Evolutionary conservation across 2,888 invertebrate species (phyloP).

Genomic region (Abscondita cerata): DNA sequence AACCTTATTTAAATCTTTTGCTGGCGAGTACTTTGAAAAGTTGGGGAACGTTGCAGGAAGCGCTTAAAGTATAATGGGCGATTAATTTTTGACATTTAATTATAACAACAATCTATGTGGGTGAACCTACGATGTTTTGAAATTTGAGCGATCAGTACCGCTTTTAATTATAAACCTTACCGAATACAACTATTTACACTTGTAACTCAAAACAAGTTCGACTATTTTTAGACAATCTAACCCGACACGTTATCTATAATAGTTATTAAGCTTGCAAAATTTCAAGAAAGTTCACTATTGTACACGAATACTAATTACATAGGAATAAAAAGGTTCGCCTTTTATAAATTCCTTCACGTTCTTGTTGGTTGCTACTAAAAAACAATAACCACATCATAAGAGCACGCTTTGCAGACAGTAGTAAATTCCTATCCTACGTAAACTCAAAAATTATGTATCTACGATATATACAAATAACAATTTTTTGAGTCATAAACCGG

Average conservation of each 20-base stretch:
- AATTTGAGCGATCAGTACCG: too few species aligned
- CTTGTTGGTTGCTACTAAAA: constrained; percentile 13
- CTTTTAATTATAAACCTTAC: too few species aligned
- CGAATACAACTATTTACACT: too few species aligned
- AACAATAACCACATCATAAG: constrained; percentile 19
- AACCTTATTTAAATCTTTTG: too few species aligned
- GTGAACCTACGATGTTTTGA: too few species aligned
- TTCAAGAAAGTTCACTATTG: constrained; percentile 9
- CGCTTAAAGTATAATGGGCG: too few species aligned
- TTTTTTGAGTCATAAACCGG: neutral
- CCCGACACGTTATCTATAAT: neutral
- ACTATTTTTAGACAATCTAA: constrained; percentile 4
- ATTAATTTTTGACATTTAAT: too few species aligned
- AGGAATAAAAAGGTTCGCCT: constrained; percentile 6
- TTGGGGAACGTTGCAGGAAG: too few species aligned
- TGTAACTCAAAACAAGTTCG: neutral
- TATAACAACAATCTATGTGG: too few species aligned
- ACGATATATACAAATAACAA: too few species aligned
- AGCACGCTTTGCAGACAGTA: constrained; percentile 10
- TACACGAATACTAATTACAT: neutral
- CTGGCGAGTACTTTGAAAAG: too few species aligned
- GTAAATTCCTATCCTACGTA: constrained; percentile 13
- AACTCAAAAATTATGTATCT: neutral
- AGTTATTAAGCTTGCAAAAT: constrained; percentile 7
- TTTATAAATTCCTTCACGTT: constrained; percentile 23